Evolutionary conservation across 2,797 vertebrate species (phyloP).

Genomic region (Notolabrus celidotus): DNA sequence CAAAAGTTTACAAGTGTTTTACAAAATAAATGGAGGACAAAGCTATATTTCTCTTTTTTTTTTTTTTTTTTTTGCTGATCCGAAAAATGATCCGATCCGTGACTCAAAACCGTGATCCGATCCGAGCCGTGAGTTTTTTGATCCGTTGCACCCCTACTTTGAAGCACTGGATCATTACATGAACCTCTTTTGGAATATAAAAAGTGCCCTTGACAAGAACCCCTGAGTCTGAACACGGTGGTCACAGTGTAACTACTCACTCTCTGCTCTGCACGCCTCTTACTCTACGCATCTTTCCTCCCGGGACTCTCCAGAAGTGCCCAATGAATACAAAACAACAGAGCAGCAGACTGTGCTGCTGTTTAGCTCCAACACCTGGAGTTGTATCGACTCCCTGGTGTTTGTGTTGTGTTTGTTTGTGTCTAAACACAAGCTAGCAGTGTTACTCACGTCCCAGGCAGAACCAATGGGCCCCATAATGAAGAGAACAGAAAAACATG

Average conservation of each 20-base stretch:
- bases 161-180: too few species aligned
- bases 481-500: constrained; percentile 56
- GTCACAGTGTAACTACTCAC: constrained; percentile 1
- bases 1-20: too few species aligned
- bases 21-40: too few species aligned
- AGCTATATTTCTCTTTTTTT: too few species aligned
- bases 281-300: constrained; percentile 9
- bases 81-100: too few species aligned
- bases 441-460: constrained; percentile 34
- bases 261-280: neutral
- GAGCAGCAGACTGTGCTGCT: constrained; percentile 23
- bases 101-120: too few species aligned
- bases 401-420: constrained; percentile 55
- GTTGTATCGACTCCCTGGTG: constrained; percentile 42
- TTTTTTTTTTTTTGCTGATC: too few species aligned
- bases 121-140: too few species aligned
- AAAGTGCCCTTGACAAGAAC: neutral
- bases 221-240: neutral
- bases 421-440: constrained; percentile 44
- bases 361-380: constrained; percentile 37
- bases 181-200: neutral
- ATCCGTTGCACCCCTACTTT: too few species aligned
- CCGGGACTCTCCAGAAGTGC: constrained; percentile 4
- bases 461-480: constrained; percentile 52
- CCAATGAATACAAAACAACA: constrained; percentile 22